Conservation (phyloP, 2,888 invertebrate species). For the Amphiduros pacificus region DNA sequence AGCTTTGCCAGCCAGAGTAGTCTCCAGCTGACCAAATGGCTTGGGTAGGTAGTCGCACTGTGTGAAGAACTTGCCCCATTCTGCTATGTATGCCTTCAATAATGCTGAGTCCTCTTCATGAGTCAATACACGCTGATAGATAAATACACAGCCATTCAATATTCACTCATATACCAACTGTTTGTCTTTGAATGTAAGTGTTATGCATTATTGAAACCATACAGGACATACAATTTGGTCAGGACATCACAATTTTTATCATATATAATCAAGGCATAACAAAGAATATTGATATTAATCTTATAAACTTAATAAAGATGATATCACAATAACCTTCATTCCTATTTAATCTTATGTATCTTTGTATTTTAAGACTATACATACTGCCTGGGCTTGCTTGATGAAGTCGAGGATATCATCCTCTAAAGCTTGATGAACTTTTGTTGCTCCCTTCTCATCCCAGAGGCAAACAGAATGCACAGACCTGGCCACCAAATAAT, state of each 20-base stretch:
- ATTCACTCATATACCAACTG: too few species aligned
- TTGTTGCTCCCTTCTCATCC: conserved; percentile 92
- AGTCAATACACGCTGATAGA: conserved; percentile 78
- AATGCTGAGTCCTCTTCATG: conserved; percentile 94
- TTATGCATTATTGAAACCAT: too few species aligned
- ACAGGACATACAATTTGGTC: too few species aligned
- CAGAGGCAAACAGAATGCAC: conserved; percentile 95
- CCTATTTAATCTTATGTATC: too few species aligned
- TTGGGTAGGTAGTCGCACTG: conserved; percentile 96
- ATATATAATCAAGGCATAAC: too few species aligned
- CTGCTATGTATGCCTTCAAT: conserved; percentile 92
- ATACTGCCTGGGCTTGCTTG: conserved; percentile 81
- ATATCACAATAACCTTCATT: too few species aligned
- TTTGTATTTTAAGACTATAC: conserved; percentile 24
- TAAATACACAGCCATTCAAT: too few species aligned
- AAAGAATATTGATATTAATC: too few species aligned
- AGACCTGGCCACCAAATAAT: too few species aligned
- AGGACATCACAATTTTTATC: too few species aligned
- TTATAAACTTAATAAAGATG: too few species aligned
- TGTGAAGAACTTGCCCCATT: conserved; percentile 98
- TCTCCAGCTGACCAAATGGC: conserved; percentile 91
- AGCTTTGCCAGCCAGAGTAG: conserved; percentile 75
- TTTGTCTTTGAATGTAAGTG: too few species aligned
- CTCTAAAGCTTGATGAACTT: conserved; percentile 84
- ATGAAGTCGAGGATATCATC: conserved; percentile 94